A percentile compares a stretch with the other conserved stretches of the same genome.
Conservation (phyloP, 2,888 invertebrate species). For the Rhagium mordax region DNA sequence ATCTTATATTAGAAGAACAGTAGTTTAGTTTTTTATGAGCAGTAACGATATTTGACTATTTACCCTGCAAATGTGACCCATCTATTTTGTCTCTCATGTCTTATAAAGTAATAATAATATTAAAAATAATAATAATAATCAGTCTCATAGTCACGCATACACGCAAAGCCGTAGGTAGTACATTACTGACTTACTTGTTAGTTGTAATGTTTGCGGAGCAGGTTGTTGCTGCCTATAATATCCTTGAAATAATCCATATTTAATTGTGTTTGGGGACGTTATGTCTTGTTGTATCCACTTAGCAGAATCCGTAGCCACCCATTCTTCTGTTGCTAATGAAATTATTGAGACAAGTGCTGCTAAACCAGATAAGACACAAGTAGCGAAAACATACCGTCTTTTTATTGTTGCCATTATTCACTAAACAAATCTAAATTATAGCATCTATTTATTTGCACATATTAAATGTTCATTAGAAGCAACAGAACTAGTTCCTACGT, state of each 20-base stretch:
- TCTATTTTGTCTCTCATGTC: too few relatives aligned
- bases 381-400: conserved; percentile 57
- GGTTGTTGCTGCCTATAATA: conserved; percentile 52
- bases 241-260: conserved; percentile 64
- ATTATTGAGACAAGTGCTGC: conserved; percentile 61
- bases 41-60: too few relatives aligned
- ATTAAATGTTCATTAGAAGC: not conserved
- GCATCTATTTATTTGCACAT: conserved; percentile 29
- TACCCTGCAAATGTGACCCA: too few relatives aligned
- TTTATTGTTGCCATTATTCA: conserved; percentile 62
- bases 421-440: conserved; percentile 18
- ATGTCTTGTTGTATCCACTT: conserved; percentile 10
- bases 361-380: conserved; percentile 61
- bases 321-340: conserved; percentile 63
- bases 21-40: too few relatives aligned
- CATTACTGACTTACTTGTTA: conserved; percentile 61
- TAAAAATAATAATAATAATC: too few relatives aligned
- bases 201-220: conserved; percentile 51
- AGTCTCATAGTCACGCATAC: too few relatives aligned
- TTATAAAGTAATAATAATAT: too few relatives aligned
- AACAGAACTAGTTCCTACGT: not conserved
- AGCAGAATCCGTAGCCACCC: conserved; percentile 58
- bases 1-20: too few relatives aligned
- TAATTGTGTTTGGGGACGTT: conserved; percentile 44
- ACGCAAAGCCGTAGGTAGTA: too few relatives aligned